These are phyloP conservation scores for Yponomeuta evonymella DNA, from an alignment of 2,888 invertebrate genomes.

Conservation along the genomic window DNA sequence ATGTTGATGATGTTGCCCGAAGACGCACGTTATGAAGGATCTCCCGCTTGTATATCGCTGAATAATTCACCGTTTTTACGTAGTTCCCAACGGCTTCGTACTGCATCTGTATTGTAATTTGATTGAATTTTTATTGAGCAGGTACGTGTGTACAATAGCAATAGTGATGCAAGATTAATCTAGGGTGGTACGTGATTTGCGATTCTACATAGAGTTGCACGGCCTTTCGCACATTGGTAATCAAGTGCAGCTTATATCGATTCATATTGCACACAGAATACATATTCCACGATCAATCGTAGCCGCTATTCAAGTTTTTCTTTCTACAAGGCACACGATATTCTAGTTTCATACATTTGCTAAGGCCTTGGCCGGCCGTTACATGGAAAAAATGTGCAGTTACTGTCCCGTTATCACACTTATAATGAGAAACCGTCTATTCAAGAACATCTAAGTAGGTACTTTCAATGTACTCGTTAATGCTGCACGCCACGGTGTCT, in stretches of 20 bases:
- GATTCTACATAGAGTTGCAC: not conserved
- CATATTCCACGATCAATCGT: not conserved
- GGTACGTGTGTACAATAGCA: slow-evolving; percentile 7
- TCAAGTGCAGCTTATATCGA: slow-evolving; percentile 2
- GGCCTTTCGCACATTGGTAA: slow-evolving; percentile 7
- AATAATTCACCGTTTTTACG: slow-evolving; percentile 49
- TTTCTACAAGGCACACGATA: not conserved
- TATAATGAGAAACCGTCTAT: no score
- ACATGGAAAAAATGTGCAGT: no score
- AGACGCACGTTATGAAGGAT: slow-evolving; percentile 30
- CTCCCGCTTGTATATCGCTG: slow-evolving; percentile 31
- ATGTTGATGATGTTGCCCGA: slow-evolving; percentile 64
- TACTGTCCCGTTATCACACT: no score
- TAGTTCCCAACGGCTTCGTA: slow-evolving; percentile 20
- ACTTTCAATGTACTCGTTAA: no score
- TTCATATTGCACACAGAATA: slow-evolving; percentile 3
- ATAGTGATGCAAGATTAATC: slow-evolving; percentile 4
- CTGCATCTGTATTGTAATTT: slow-evolving; percentile 13
- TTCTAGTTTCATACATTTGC: not conserved
- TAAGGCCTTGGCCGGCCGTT: no score
- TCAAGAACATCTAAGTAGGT: no score
- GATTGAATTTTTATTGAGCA: slow-evolving; percentile 13
- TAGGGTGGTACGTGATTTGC: slow-evolving; percentile 1
- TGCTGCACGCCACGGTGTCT: no score
- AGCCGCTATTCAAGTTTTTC: slow-evolving; percentile 4